Conservation (phyloP, 2,888 invertebrate species). For the Chironomus tentans region DNA sequence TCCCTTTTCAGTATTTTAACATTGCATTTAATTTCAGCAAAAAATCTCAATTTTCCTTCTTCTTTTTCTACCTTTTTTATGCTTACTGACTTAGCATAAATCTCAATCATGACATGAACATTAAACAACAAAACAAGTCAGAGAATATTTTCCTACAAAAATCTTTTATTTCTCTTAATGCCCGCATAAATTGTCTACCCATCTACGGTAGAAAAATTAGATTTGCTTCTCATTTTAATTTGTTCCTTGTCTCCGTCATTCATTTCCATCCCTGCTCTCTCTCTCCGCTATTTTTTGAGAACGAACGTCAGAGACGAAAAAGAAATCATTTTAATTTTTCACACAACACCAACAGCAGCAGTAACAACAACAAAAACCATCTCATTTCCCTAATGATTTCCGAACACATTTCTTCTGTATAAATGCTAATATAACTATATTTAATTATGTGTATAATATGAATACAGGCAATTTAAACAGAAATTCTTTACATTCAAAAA, state of each 20-base stretch:
- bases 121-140: not conserved
- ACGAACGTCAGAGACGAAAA: not conserved
- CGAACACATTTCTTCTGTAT: not conserved
- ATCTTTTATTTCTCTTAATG: not conserved
- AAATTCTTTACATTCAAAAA: conserved; percentile 5
- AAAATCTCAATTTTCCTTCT: not conserved
- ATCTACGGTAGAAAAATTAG: not conserved
- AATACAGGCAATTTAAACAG: not conserved
- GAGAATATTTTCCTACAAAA: not conserved
- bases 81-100: not conserved
- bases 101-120: not conserved
- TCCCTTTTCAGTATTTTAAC: not conserved
- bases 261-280: not conserved
- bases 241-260: not conserved
- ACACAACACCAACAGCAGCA: not conserved
- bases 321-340: not conserved
- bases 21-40: not conserved
- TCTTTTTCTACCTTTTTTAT: too few relatives aligned
- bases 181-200: not conserved
- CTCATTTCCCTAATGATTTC: conserved; percentile 25
- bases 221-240: conserved; percentile 1
- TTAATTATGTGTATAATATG: conserved; percentile 26
- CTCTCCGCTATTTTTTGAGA: not conserved
- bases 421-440: conserved; percentile 24
- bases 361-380: not conserved